Evolutionary conservation across 2,888 invertebrate species (phyloP).

Genomic region (Drosophila mayaguana): DNA sequence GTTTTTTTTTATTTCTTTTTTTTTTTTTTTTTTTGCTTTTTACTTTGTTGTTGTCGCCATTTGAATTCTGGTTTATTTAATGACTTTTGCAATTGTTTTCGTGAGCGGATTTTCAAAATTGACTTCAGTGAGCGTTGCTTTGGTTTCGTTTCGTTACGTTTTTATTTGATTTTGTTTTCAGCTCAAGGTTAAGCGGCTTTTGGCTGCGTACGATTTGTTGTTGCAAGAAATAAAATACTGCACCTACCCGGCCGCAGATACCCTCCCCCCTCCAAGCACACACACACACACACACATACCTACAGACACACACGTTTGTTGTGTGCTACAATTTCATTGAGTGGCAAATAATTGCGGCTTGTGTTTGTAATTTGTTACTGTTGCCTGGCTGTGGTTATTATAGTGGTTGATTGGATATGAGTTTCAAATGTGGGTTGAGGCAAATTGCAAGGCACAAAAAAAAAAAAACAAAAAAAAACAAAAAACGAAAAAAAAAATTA

Average conservation of each 20-base stretch:
- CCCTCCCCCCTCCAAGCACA: background rate
- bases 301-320: conserved; percentile 32
- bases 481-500: background rate
- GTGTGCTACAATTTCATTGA: conserved; percentile 73
- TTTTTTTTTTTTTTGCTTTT: conserved; percentile 5
- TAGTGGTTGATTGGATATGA: conserved; percentile 71
- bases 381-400: conserved; percentile 56
- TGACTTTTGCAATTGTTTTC: conserved; percentile 80
- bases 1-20: conserved; percentile 17
- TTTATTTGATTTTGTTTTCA: conserved; percentile 43
- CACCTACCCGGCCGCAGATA: conserved; percentile 23
- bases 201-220: conserved; percentile 64
- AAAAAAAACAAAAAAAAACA: too few relatives aligned
- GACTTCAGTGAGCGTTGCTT: conserved; percentile 58
- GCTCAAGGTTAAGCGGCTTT: conserved; percentile 73
- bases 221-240: conserved; percentile 74
- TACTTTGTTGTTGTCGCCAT: conserved; percentile 60
- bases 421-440: conserved; percentile 69
- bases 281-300: conserved; percentile 10
- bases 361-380: conserved; percentile 59
- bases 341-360: conserved; percentile 74
- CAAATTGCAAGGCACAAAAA: conserved; percentile 54
- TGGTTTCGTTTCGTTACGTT: conserved; percentile 32
- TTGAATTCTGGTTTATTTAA: conserved; percentile 80
- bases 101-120: conserved; percentile 81